These are phyloP conservation scores for Drosophila siamana DNA, from an alignment of 2,888 invertebrate genomes.

Conservation along the genomic window DNA sequence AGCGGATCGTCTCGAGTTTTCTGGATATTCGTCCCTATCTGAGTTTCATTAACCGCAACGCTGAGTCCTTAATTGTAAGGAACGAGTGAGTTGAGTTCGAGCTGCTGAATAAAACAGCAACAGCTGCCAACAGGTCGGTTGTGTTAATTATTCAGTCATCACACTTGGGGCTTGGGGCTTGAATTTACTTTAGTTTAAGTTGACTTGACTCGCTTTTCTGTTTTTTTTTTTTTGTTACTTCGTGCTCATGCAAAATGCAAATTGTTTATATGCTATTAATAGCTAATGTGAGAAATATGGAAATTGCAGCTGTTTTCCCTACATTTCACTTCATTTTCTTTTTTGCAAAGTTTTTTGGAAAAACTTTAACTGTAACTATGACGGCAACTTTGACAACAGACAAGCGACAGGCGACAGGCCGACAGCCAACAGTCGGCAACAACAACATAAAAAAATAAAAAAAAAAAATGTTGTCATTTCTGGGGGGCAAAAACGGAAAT, in stretches of 20 bases:
- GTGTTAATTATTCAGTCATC: conserved; percentile 65
- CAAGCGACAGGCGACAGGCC: conserved; percentile 37
- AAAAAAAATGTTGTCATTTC: conserved; percentile 42
- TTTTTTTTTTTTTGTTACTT: neutral
- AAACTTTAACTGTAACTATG: conserved; percentile 35
- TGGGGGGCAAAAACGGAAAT: conserved; percentile 44
- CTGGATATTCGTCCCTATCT: conserved; percentile 58
- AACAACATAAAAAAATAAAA: conserved; percentile 2
- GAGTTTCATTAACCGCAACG: conserved; percentile 54
- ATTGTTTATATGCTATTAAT: conserved; percentile 68
- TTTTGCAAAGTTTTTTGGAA: conserved; percentile 12
- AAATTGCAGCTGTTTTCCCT: conserved; percentile 45
- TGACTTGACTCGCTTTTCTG: neutral
- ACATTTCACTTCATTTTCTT: conserved; percentile 6
- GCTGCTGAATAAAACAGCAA: conserved; percentile 37
- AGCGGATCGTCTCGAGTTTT: conserved; percentile 46
- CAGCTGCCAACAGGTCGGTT: conserved; percentile 55
- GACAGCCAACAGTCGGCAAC: conserved; percentile 24
- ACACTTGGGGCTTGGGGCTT: conserved; percentile 4
- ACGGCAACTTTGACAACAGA: conserved; percentile 37
- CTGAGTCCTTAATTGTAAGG: conserved; percentile 41
- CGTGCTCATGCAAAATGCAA: conserved; percentile 66
- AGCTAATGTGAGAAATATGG: conserved; percentile 67
- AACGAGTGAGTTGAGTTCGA: conserved; percentile 4
- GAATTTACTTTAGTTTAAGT: conserved; percentile 22